Base-by-base conservation (phyloP, 1,140 invertebrate genomes). In the Bombus consobrinus region DNA sequence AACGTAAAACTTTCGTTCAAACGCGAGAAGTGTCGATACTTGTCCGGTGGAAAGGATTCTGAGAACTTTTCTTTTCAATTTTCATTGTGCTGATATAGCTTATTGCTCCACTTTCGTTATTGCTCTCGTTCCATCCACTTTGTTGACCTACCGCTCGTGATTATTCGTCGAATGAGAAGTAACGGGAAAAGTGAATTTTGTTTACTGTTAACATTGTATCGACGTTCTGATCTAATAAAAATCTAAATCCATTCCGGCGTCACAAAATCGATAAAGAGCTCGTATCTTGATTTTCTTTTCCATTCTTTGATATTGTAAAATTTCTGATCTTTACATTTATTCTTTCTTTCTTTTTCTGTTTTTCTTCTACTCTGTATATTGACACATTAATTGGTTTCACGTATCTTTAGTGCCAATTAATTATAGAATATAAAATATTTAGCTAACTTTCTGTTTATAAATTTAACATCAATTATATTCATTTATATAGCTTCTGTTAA, bases 21-120 rank as follows among this genome's bases (percentile, higher is more conserved):
- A 84, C 81, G 89, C 78, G 73, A 68, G 68, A 90, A 90, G 89
- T 85, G 87, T 90, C 89, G 88, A 90, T 90, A 87, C 78, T 74
- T 84, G 62, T 62, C 73, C 32, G 62, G 68, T 53, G 34, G 47
- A 87, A 66, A 64, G 62, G 81, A 88, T 89, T 87, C 81, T 72
- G 74, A 78, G 80, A 89, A 89, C 77, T 86, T 89, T 86, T 83
- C 78, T 77, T 89, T 79, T 81, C 76, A 89, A 87, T 89, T 87
- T 74, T 87, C 79, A 80, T 77, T 81, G 57, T 66, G 10, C 76
- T 72, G 71, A 57, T 89, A 72, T 69, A 77, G 80, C 81, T 88
- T 89, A 89, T 89, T 89, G 88, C 86, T 89, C 72, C 64, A 86
- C 66, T 89, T 89, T 75, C 78, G 43, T 79, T 73, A 82, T 74